Conservation (phyloP, 2,113 vertebrate genomes). For the Carettochelys insculpta region DNA sequence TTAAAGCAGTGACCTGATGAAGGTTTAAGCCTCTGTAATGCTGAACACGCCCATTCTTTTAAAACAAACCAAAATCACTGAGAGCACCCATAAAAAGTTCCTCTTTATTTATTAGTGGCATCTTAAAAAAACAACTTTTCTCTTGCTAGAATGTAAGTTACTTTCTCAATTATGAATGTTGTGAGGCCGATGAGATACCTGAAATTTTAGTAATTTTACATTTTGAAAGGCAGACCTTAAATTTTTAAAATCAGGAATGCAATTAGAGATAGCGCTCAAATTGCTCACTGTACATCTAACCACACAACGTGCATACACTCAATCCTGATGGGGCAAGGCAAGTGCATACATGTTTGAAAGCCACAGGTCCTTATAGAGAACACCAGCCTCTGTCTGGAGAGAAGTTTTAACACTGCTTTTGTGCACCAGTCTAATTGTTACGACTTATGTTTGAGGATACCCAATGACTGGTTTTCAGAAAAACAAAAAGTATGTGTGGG, state of each 20-base stretch:
- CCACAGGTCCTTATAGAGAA: background rate
- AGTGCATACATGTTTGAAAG: background rate
- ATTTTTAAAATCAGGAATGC: background rate
- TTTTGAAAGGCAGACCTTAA: background rate
- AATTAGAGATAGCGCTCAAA: background rate
- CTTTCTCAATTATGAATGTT: background rate
- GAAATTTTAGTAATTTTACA: background rate
- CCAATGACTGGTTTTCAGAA: background rate
- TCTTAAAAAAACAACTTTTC: background rate
- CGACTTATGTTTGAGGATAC: background rate
- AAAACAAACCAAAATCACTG: conserved; percentile 15
- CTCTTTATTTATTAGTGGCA: conserved; percentile 65
- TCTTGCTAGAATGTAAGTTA: background rate
- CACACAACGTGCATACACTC: background rate
- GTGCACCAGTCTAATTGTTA: background rate
- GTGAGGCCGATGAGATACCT: background rate
- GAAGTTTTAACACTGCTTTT: background rate
- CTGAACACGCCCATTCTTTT: background rate
- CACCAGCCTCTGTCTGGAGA: conserved; percentile 31
- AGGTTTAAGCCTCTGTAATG: background rate
- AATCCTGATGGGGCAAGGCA: background rate
- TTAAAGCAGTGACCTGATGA: background rate
- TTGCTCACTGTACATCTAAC: background rate
- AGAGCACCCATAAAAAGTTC: conserved; percentile 10
- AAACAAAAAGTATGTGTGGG: background rate